Evolutionary conservation across 2,113 vertebrate species (phyloP), one percentile per base, ranked within the genome.

Genomic region (Phocoena sinus): DNA sequence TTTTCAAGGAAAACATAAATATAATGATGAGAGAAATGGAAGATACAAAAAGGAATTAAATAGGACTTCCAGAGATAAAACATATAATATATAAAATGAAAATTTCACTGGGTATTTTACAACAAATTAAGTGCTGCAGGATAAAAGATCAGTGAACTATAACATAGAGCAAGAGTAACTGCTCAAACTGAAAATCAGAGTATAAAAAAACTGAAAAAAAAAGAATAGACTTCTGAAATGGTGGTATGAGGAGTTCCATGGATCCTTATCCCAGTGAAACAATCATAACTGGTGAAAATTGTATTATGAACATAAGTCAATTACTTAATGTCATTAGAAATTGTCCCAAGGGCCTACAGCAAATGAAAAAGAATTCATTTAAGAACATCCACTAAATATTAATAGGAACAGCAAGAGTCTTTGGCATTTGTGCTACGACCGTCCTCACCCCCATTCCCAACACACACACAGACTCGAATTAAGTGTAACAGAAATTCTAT

Each of bases 401-500:
- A 15, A 3, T 17, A 47, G 38, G 56, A 71, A 36, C 31, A 80
- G 9, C 18, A 15, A 67, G 6, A 65, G 38, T 58, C 60, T 60
- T 6, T 44, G 21, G 15, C 2, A 76, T 68, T 68, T 70, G 38
- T 68, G 28, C 23, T 4, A 36, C 33, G n/a, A n/a, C 21, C 10
- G 18, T 1, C 4, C 8, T 28, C 62, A 6, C 18, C 4, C 31
- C 41, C 17, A 2, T 1, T 0, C 21, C 76, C 20, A 53, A 6
- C 18, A 77, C 31, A 31, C 31, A 79, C 18, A 14, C 62, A 65
- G 62, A 65, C 21, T 62, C 36, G 12, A 58, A 6, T 71, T 25
- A 62, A 67, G 31, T 47, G 8, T 58, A 33, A 74, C 18, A 67
- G 3, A 58, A 73, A 6, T 11, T 87, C 15, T 87, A 8, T 26